These are phyloP conservation scores for Scrobipalpa atriplicella DNA, from an alignment of 2,888 invertebrate genomes.

Conservation along the genomic window DNA sequence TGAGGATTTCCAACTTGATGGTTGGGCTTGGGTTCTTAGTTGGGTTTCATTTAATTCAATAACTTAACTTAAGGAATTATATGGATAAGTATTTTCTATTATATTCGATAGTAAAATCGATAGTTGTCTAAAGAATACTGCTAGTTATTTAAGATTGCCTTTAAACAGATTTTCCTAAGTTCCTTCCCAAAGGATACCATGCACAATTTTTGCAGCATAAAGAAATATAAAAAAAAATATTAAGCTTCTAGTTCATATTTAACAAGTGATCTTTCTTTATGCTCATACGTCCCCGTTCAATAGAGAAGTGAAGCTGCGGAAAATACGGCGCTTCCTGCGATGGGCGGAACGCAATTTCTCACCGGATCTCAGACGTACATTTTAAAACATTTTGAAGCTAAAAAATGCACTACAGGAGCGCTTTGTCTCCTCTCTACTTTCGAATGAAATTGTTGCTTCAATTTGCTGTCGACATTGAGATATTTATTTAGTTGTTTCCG, in stretches of 20 bases:
- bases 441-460: neutral
- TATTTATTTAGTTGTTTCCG: neutral
- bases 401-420: constrained; percentile 4
- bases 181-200: too few species aligned
- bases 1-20: neutral
- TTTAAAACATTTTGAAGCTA: constrained; percentile 64
- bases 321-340: constrained; percentile 60
- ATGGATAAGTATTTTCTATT: too few species aligned
- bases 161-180: too few species aligned
- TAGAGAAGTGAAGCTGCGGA: constrained; percentile 41
- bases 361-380: constrained; percentile 70
- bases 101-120: too few species aligned
- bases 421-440: constrained; percentile 1
- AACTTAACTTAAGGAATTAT: too few species aligned
- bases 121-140: too few species aligned
- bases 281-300: constrained; percentile 51
- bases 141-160: too few species aligned
- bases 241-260: neutral
- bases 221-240: neutral
- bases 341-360: constrained; percentile 73
- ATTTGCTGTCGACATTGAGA: neutral
- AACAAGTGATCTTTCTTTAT: neutral
- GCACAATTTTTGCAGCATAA: too few species aligned
- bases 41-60: too few species aligned
- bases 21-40: too few species aligned